These are phyloP conservation scores for Nothobranchius kuhntae DNA, from an alignment of 2,113 vertebrate genomes.

Conservation along the genomic window DNA sequence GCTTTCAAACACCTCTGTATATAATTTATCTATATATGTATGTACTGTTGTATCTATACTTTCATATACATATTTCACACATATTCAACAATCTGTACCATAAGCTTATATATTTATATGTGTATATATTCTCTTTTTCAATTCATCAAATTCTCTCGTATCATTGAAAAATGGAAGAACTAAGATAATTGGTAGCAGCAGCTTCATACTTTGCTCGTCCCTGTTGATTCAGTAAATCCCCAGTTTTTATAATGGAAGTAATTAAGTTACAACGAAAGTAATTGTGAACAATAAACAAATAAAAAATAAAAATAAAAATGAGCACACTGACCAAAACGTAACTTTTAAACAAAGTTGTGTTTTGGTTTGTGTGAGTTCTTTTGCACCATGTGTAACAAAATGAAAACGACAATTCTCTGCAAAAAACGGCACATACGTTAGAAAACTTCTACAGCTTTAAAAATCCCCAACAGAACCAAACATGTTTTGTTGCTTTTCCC, in stretches of 20 bases:
- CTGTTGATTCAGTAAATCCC: conserved; percentile 97
- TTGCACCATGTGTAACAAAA: conserved; percentile 81
- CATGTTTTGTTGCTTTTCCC: conserved; percentile 80
- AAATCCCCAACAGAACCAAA: conserved; percentile 78
- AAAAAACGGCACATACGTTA: conserved; percentile 80
- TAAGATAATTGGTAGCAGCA: conserved; percentile 91
- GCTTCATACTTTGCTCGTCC: conserved; percentile 99
- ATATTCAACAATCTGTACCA: conserved; percentile 55
- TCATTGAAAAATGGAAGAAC: conserved; percentile 85
- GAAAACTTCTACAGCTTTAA: conserved; percentile 92
- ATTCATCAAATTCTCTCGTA: conserved; percentile 64
- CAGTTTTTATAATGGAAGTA: conserved; percentile 80
- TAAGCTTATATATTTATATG: conserved; percentile 41
- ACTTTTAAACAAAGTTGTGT: conserved; percentile 74
- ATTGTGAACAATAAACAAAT: conserved; percentile 64
- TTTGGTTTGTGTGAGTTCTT: conserved; percentile 79
- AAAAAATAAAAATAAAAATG: conserved; percentile 35
- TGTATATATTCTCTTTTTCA: conserved; percentile 42
- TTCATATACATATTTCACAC: conserved; percentile 55
- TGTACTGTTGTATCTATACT: conserved; percentile 60
- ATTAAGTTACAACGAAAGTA: conserved; percentile 77
- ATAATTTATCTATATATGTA: conserved; percentile 65
- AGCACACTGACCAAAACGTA: conserved; percentile 30
- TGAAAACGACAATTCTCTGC: conserved; percentile 78
- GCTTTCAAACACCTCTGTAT: conserved; percentile 65